phyloP scores from a whole-genome alignment of 2,888 invertebrate species.

The Caenorhabditis doughertyi region DNA sequence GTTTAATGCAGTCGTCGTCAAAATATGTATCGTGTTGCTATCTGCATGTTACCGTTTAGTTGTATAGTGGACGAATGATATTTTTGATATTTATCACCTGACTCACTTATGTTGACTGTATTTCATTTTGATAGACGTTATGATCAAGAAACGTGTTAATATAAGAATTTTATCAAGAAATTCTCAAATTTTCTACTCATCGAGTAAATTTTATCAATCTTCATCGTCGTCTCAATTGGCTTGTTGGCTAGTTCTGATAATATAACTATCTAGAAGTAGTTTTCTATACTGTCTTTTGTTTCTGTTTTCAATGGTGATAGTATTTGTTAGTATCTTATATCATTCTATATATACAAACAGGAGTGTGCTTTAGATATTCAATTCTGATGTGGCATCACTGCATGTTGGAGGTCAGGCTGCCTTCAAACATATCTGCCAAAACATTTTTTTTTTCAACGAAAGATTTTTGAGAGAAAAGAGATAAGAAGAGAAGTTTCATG shows the following conservation, averaged over 20 bases:
- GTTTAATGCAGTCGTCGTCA: constrained; percentile 20
- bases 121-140: neutral
- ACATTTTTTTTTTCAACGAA: neutral
- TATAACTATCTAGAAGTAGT: too few species aligned
- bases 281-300: too few species aligned
- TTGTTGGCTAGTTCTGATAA: too few species aligned
- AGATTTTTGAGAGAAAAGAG: neutral
- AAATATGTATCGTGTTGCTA: constrained; percentile 19
- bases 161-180: neutral
- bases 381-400: neutral
- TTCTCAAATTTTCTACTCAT: neutral
- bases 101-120: constrained; percentile 19
- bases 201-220: neutral
- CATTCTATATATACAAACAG: too few species aligned
- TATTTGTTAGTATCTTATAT: too few species aligned
- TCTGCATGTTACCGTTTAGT: constrained; percentile 19
- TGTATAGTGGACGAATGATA: constrained; percentile 7
- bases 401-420: neutral
- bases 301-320: too few species aligned
- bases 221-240: too few species aligned
- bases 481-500: constrained; percentile 14
- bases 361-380: too few species aligned
- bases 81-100: constrained; percentile 21
- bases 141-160: neutral
- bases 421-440: neutral